Evolutionary conservation across 2,888 invertebrate species (phyloP), one percentile per base, ranked within the genome.

Genomic region (Chorisops tibialis): DNA sequence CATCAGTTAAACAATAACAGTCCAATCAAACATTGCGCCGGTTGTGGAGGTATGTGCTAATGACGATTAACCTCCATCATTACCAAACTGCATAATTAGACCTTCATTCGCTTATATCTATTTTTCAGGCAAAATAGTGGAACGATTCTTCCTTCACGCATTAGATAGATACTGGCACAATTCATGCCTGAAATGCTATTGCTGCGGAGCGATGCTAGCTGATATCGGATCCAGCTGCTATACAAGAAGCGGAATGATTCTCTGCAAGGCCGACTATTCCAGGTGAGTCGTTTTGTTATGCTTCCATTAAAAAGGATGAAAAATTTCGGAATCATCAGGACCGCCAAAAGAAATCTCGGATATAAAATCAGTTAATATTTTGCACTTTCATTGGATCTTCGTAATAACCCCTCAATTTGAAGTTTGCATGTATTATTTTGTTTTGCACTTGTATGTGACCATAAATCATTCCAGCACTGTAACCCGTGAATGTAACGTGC

Each of bases 101-200:
- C n/a, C n/a, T 7, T 30, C 30, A 30, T 9, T 7, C 30, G 30
- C 7, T 52, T 50, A 50, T 47, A 22, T 7, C 24, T 24, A n/a
- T 51, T 63, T 62, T 59, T 21, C 63, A 69, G 71, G 70, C 63
- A 88, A 91, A 81, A 94, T 94, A 74, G 85, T 89, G 69, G 93
- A 94, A 81, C 83, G 93, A 78, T 93, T 88, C 81, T 85, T 93
- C 68, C 83, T 94, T 66, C 89, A 91, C 80, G 93, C 93, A 69
- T 82, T 93, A 75, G 94, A 94, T 82, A 83, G 92, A 75, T 93
- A 92, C 80, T 95, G 94, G 94, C 94, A 95, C 81, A 91, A 92
- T 81, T 86, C 87, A 70, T 95, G 95, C 79, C 85, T 94, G 72
- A 94, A 94, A 81, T 95, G 95, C 82, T 86, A 90, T 73, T 91